Conservation (phyloP, 1,140 invertebrate genomes). For the Phthorimaea operculella region DNA sequence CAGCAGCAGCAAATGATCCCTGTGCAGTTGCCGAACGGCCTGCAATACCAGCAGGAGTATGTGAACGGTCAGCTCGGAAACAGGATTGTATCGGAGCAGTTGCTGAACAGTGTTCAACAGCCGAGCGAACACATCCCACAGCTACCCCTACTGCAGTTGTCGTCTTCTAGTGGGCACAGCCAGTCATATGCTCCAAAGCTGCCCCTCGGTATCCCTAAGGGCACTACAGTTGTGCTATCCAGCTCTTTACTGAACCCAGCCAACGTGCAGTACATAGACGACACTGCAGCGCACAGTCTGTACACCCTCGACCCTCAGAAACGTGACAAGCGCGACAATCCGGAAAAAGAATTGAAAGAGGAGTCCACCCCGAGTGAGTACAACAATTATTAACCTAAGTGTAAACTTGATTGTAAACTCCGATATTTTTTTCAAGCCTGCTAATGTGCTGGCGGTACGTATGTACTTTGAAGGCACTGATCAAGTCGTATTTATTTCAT, state of each 20-base stretch:
- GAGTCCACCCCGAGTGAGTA: conserved; percentile 29
- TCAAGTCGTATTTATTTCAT: too few relatives aligned
- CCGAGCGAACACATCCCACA: conserved; percentile 24
- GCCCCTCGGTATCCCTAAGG: conserved; percentile 36
- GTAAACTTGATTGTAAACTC: too few relatives aligned
- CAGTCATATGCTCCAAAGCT: conserved; percentile 24
- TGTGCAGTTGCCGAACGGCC: conserved; percentile 54
- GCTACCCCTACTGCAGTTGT: conserved; percentile 25
- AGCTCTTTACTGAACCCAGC: conserved; percentile 62
- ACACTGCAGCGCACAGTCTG: conserved; percentile 60
- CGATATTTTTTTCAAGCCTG: not conserved
- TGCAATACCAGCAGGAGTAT: conserved; percentile 68
- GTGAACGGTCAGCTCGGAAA: conserved; percentile 72
- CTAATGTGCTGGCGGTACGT: not conserved
- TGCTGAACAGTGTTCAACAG: conserved; percentile 48
- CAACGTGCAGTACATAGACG: conserved; percentile 71
- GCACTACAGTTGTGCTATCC: conserved; percentile 45
- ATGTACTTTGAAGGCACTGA: too few relatives aligned
- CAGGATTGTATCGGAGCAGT: conserved; percentile 69
- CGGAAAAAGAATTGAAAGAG: conserved; percentile 51
- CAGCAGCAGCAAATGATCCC: conserved; percentile 61
- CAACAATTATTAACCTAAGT: too few relatives aligned
- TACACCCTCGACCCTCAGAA: conserved; percentile 67
- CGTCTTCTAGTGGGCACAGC: conserved; percentile 16
- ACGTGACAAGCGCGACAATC: conserved; percentile 65